Base-by-base conservation (phyloP, 2,113 vertebrate species). In the Pagrus major region DNA sequence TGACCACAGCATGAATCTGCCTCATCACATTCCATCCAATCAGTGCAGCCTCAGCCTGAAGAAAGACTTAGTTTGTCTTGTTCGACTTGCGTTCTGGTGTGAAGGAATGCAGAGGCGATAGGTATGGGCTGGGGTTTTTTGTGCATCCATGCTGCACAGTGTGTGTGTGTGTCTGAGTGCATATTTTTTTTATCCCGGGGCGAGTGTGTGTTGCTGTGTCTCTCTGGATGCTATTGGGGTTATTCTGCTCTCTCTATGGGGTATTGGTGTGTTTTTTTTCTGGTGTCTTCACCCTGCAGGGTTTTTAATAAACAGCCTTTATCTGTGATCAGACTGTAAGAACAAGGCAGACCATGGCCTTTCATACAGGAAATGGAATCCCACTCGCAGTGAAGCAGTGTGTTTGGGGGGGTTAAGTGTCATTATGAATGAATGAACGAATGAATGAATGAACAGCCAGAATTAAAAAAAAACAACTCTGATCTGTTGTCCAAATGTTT, bases 271-370 rank as follows among this genome's bases (percentile, higher is more conserved):
- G 66, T 35, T 35, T 35, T 76, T 29, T 60, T 51, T 55, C 37
- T 69, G 33, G 49, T 77, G 80, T 75, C 54, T 71, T 70, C 11
- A 15, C 56, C 71, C 83, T 83, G 76, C 69, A 80, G 82, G 54
- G 56, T 76, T 90, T 86, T 86, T 90, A 78, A 88, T 90, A 88
- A 88, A 78, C 66, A 80, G 65, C 59, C n/a, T 80, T 78, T 81
- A 88, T 90, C 85, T 86, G 61, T 37, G 73, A 64, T 86, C 80
- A 81, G 72, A 11, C 68, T 85, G 20, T 0, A 68, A 77, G 42
- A 86, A 83, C 64, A 77, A 35, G 41, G 21, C 54, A 68, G 54
- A 63, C 8, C 6, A n/a, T 9, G 15, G 4, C 23, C n/a, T 0
- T 29, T 21, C 41, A 56, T 33, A 58, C 72, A 80, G 79, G 65